Conservation (phyloP, 2,113 vertebrate species). For the Solea senegalensis region DNA sequence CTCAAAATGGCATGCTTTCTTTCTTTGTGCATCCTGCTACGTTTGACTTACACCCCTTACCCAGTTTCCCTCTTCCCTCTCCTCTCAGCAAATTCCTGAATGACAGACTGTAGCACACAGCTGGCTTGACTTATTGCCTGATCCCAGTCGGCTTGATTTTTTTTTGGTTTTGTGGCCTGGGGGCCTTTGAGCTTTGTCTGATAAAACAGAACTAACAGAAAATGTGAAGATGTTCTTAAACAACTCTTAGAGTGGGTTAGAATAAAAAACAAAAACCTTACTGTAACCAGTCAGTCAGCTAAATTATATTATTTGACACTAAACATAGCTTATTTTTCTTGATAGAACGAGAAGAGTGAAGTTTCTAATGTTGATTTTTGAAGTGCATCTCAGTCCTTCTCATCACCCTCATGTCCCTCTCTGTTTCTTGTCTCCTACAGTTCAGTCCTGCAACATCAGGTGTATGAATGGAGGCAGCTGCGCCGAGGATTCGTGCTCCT, state of each 20-base stretch:
- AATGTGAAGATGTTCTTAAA: constrained; percentile 18
- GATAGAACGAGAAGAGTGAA: neutral
- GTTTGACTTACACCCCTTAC: constrained; percentile 4
- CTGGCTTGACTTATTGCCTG: constrained; percentile 56
- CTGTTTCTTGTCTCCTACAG: constrained; percentile 63
- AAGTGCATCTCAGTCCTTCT: neutral
- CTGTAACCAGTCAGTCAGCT: too few relatives aligned
- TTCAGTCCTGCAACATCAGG: constrained; percentile 87
- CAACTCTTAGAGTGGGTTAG: neutral
- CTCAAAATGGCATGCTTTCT: constrained; percentile 1
- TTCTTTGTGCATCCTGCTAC: neutral
- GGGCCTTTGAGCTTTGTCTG: constrained; percentile 26
- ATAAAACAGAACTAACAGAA: constrained; percentile 19
- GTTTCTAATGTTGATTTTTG: neutral
- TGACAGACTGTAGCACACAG: constrained; percentile 55
- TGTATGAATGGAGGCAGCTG: constrained; percentile 94
- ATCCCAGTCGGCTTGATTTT: constrained; percentile 44
- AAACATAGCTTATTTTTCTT: neutral
- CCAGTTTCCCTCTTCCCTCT: constrained; percentile 37
- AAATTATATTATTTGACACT: too few relatives aligned
- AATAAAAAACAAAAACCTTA: neutral
- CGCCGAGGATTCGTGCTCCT: constrained; percentile 85
- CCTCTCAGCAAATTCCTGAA: constrained; percentile 60
- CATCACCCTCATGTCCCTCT: neutral
- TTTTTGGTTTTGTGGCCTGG: constrained; percentile 42